Conservation (phyloP, 2,113 vertebrate species). For the Puntigrus tetrazona region DNA sequence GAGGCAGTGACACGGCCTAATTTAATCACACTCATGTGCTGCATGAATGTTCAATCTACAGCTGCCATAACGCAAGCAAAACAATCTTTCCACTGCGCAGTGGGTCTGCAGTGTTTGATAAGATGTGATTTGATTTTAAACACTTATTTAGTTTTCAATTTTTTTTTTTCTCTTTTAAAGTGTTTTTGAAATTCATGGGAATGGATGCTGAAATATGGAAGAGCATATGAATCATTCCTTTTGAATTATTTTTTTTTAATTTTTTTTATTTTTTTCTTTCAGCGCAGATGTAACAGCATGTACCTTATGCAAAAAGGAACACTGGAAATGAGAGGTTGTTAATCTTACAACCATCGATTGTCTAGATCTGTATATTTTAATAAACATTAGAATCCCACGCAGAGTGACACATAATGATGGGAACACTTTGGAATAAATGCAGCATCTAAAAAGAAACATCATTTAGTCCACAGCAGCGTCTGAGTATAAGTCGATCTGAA, state of each 20-base stretch:
- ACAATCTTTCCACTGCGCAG: background rate
- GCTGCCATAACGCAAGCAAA: background rate
- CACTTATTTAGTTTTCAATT: background rate
- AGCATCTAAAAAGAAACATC: background rate
- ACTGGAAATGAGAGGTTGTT: background rate
- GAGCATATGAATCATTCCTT: background rate
- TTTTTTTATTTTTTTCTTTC: no score
- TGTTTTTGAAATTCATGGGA: background rate
- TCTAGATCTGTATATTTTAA: slow-evolving; percentile 2
- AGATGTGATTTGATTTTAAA: background rate
- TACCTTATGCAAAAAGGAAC: background rate
- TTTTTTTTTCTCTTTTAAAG: background rate
- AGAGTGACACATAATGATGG: background rate
- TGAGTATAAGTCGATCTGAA: slow-evolving; percentile 18
- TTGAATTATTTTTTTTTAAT: no score
- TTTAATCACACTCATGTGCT: slow-evolving; percentile 21
- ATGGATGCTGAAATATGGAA: background rate
- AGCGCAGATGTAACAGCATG: background rate
- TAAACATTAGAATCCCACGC: slow-evolving; percentile 3
- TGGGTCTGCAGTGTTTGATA: background rate
- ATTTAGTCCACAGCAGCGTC: slow-evolving; percentile 6
- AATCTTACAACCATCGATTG: background rate
- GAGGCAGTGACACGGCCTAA: background rate
- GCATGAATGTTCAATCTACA: slow-evolving; percentile 8
- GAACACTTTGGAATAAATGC: background rate